Conservation (phyloP, 2,797 vertebrate genomes). For the Myotis myotis region DNA sequence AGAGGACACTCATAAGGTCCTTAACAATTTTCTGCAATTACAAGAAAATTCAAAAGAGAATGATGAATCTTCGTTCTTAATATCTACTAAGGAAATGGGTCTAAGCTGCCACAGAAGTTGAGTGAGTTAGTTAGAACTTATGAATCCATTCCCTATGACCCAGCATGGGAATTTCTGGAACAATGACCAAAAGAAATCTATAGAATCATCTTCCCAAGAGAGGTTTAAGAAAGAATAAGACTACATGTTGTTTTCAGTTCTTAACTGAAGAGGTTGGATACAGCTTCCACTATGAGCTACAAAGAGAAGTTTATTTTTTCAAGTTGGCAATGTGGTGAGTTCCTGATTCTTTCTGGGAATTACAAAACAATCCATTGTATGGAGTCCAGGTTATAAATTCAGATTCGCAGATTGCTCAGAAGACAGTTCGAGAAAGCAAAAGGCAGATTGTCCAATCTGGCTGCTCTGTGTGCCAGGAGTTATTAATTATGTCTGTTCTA, state of each 20-base stretch:
- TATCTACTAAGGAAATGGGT: not conserved
- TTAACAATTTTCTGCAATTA: not conserved
- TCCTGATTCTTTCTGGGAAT: conserved; percentile 59
- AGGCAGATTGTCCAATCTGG: conserved; percentile 82
- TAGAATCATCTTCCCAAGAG: conserved; percentile 21
- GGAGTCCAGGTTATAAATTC: conserved; percentile 81
- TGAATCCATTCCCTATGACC: not conserved
- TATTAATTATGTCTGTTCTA: conserved; percentile 84
- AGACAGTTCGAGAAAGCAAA: conserved; percentile 80
- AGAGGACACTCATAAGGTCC: not conserved
- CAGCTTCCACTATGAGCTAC: conserved; percentile 61
- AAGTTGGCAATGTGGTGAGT: conserved; percentile 67
- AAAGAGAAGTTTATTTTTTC: conserved; percentile 69
- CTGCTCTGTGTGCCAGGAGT: conserved; percentile 79
- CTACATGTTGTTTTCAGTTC: conserved; percentile 25
- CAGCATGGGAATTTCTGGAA: conserved; percentile 29
- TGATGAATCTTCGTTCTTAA: not conserved
- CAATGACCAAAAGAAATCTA: not conserved
- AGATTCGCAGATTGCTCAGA: conserved; percentile 76
- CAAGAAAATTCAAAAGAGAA: not conserved
- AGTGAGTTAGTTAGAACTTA: not conserved
- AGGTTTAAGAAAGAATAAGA: conserved; percentile 52
- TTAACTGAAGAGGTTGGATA: not conserved
- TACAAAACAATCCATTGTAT: conserved; percentile 72
- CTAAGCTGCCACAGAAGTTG: not conserved